Evolutionary conservation across 2,797 vertebrate genomes (phyloP).

Genomic region (Myripristis murdjan): DNA sequence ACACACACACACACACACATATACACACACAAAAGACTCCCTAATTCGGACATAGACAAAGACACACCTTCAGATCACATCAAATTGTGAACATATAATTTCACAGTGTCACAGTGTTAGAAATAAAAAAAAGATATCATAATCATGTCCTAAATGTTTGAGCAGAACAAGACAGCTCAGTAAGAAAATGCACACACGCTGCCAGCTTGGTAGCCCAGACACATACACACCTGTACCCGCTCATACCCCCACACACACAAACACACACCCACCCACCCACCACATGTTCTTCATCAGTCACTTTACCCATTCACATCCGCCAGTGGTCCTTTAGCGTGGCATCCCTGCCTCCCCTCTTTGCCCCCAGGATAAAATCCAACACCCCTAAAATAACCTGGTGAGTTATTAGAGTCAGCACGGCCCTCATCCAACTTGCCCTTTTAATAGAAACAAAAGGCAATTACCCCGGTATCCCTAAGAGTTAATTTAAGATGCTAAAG

Average conservation of each 20-base stretch:
- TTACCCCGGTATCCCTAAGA: conserved; percentile 70
- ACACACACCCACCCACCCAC: conserved; percentile 28
- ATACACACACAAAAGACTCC: neutral
- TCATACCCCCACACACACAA: conserved; percentile 25
- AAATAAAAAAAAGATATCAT: too few relatives aligned
- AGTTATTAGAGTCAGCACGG: conserved; percentile 80
- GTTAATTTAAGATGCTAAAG: conserved; percentile 79
- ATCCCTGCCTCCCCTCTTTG: conserved; percentile 49
- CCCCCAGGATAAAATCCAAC: conserved; percentile 76
- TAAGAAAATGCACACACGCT: conserved; percentile 57
- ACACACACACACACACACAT: conserved; percentile 13
- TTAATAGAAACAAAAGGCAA: conserved; percentile 84
- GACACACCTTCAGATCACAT: conserved; percentile 12
- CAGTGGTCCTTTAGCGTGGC: conserved; percentile 31
- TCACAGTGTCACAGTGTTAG: neutral
- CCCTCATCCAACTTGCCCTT: conserved; percentile 71
- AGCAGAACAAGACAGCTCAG: conserved; percentile 41
- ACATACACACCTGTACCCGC: conserved; percentile 27
- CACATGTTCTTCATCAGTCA: conserved; percentile 66
- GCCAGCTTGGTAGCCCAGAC: conserved; percentile 45
- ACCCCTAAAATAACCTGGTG: conserved; percentile 80
- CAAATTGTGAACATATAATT: neutral
- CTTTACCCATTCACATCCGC: conserved; percentile 82
- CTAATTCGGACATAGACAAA: conserved; percentile 18
- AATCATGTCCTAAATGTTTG: neutral